phyloP scores from a whole-genome alignment of 2,888 invertebrate species.

The Hydraecia micacea region DNA sequence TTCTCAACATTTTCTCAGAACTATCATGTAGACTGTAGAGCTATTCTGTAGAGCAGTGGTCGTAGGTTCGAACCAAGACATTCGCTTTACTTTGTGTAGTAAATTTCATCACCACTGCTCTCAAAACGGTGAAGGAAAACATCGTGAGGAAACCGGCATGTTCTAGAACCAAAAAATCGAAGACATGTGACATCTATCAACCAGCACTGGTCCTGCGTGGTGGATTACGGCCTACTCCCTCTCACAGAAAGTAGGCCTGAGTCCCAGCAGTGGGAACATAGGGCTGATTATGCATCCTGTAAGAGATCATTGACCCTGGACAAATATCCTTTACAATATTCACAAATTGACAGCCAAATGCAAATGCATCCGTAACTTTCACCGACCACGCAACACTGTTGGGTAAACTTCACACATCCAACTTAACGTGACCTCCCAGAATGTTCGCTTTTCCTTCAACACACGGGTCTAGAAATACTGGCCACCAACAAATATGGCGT shows the following conservation, averaged over 20 bases:
- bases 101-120: too few species aligned
- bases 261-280: too few species aligned
- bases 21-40: conserved; percentile 14
- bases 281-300: not conserved
- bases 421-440: conserved; percentile 35
- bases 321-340: conserved; percentile 48
- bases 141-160: too few species aligned
- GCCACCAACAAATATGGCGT: conserved; percentile 43
- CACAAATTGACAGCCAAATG: conserved; percentile 51
- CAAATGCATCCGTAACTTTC: conserved; percentile 70
- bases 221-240: too few species aligned
- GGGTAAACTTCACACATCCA: conserved; percentile 58
- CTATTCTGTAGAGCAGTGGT: not conserved
- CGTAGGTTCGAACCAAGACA: too few species aligned
- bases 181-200: too few species aligned
- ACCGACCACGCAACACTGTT: conserved; percentile 63
- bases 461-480: conserved; percentile 48
- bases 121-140: too few species aligned
- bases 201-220: too few species aligned
- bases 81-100: too few species aligned
- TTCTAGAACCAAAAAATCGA: too few species aligned
- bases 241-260: too few species aligned
- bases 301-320: conserved; percentile 31
- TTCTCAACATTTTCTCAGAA: conserved; percentile 6
- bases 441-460: conserved; percentile 22